Conservation (phyloP, 2,113 vertebrate genomes). For the Puma concolor region DNA sequence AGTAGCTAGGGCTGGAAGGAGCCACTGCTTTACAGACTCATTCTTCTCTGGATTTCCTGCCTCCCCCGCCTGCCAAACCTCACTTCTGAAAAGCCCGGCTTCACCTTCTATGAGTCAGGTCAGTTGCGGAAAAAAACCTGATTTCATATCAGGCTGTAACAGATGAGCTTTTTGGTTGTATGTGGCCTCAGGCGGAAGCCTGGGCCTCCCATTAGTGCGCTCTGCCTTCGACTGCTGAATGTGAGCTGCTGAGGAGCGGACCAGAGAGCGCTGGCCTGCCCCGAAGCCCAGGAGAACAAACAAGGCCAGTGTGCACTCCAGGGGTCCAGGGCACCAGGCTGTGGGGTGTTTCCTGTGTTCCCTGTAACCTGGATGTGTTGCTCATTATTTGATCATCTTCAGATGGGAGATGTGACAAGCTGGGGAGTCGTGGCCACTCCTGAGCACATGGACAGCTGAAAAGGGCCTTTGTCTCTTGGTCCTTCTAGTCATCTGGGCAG, state of each 20-base stretch:
- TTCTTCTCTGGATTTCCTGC: constrained; percentile 82
- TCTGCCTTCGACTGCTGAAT: neutral
- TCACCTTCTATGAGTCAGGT: constrained; percentile 79
- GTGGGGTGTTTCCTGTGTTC: constrained; percentile 35
- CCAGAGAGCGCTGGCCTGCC: neutral
- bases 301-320: neutral
- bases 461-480: constrained; percentile 72
- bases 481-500: constrained; percentile 67
- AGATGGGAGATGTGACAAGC: constrained; percentile 67
- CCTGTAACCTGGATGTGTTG: constrained; percentile 62
- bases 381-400: constrained; percentile 72
- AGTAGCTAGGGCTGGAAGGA: constrained; percentile 70
- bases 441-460: constrained; percentile 51
- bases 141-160: constrained; percentile 73
- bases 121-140: constrained; percentile 72
- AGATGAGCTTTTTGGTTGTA: constrained; percentile 52
- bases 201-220: neutral
- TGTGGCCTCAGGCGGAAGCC: constrained; percentile 57
- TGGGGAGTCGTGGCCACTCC: neutral
- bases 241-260: neutral
- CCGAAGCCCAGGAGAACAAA: neutral
- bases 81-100: constrained; percentile 78
- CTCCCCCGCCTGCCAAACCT: constrained; percentile 77
- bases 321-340: neutral
- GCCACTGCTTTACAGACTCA: constrained; percentile 60